Conservation (phyloP, 1,140 invertebrate species). For the Heliothis subflexa region DNA sequence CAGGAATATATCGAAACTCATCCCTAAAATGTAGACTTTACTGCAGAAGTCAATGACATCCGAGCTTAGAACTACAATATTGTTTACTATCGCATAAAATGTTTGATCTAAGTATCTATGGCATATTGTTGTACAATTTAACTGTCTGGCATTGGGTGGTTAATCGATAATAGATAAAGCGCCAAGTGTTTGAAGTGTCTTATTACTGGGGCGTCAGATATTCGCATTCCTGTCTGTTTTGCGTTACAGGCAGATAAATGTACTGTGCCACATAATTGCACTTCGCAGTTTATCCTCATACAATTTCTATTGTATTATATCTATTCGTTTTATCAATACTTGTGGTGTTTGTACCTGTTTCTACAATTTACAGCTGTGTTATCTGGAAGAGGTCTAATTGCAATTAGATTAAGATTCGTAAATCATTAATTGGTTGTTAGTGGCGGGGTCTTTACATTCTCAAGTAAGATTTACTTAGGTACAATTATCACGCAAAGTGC, state of each 20-base stretch:
- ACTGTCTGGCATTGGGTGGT: conserved; percentile 48
- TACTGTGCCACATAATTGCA: conserved; percentile 31
- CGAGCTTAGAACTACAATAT: too few species aligned
- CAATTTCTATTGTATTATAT: conserved; percentile 34
- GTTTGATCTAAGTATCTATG: neutral
- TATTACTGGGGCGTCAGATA: conserved; percentile 70
- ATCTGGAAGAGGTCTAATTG: conserved; percentile 13
- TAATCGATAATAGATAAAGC: conserved; percentile 64
- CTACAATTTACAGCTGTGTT: neutral
- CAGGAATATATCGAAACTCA: too few species aligned
- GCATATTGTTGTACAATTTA: conserved; percentile 8
- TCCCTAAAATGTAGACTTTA: too few species aligned
- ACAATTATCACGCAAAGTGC: too few species aligned
- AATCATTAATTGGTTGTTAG: neutral
- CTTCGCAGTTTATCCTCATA: conserved; percentile 20
- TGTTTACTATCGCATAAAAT: too few species aligned
- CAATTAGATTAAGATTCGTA: neutral
- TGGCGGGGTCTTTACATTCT: neutral
- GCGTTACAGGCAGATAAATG: conserved; percentile 50
- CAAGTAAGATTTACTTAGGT: too few species aligned
- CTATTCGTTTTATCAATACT: conserved; percentile 29
- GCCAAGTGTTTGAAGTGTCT: conserved; percentile 72
- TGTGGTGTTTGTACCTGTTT: conserved; percentile 8
- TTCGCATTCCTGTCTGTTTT: conserved; percentile 65
- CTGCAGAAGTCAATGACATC: too few species aligned